A percentile compares a stretch with the other conserved stretches of the same genome.
Evolutionary conservation across 2,113 vertebrate genomes (phyloP).

Genomic region (Cynopterus brachyotis): DNA sequence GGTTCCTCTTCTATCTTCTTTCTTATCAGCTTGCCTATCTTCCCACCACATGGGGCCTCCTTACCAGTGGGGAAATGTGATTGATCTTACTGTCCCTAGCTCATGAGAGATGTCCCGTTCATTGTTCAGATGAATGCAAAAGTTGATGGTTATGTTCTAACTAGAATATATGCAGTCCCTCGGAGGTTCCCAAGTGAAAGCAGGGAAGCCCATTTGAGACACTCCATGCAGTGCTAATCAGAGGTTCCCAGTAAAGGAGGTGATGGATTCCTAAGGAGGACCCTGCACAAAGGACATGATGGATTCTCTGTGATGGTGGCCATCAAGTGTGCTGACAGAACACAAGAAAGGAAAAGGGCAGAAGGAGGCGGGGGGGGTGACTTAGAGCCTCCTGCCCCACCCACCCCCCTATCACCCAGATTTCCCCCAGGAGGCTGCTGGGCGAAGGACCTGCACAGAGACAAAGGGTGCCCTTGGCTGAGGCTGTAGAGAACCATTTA

Average conservation of each 20-base stretch:
- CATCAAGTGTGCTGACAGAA: not conserved
- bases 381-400: not conserved
- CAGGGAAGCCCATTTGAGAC: not conserved
- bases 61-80: not conserved
- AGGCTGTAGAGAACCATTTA: not conserved
- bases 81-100: not conserved
- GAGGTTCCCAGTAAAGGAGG: not conserved
- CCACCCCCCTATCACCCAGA: too few species aligned
- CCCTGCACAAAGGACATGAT: not conserved
- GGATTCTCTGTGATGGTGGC: not conserved
- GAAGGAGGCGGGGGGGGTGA: not conserved
- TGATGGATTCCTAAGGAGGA: fast-evolving
- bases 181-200: not conserved
- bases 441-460: not conserved
- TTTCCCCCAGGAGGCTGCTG: not conserved
- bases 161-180: not conserved
- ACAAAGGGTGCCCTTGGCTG: not conserved
- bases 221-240: not conserved
- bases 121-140: not conserved
- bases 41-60: not conserved
- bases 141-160: not conserved
- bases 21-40: not conserved
- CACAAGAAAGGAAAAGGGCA: not conserved
- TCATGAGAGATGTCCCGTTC: not conserved
- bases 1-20: not conserved